Conservation (phyloP, 2,797 vertebrate genomes). For the Clarias laeviceps region DNA sequence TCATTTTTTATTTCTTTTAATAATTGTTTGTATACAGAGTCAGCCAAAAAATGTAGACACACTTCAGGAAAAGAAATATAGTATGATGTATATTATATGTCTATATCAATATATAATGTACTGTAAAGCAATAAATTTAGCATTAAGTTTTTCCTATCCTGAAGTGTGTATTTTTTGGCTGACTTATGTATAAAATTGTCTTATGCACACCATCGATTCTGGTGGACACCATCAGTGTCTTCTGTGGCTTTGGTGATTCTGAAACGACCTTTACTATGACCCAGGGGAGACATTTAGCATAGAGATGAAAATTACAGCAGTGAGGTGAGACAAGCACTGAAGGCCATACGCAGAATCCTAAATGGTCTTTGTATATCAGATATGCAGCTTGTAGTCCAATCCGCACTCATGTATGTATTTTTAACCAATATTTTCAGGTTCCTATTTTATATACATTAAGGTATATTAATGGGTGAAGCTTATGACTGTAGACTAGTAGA, state of each 20-base stretch:
- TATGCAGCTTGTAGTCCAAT: no score
- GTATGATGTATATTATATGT: no score
- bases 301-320: slow-evolving; percentile 51
- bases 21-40: no score
- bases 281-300: slow-evolving; percentile 55
- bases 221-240: slow-evolving; percentile 37
- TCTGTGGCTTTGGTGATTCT: not conserved
- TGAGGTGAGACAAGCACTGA: slow-evolving; percentile 36
- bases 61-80: no score
- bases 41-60: no score
- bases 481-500: not conserved
- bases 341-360: not conserved
- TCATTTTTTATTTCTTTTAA: no score
- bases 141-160: no score
- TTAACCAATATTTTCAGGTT: not conserved
- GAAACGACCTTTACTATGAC: slow-evolving; percentile 40
- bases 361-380: not conserved
- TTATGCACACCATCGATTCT: slow-evolving; percentile 31
- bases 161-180: no score
- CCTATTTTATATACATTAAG: not conserved
- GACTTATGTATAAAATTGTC: not conserved
- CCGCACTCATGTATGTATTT: not conserved
- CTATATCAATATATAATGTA: no score
- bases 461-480: not conserved
- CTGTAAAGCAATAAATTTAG: no score